These are phyloP conservation scores for Epinephelus coioides DNA, from an alignment of 2,797 vertebrate species.

Conservation along the genomic window DNA sequence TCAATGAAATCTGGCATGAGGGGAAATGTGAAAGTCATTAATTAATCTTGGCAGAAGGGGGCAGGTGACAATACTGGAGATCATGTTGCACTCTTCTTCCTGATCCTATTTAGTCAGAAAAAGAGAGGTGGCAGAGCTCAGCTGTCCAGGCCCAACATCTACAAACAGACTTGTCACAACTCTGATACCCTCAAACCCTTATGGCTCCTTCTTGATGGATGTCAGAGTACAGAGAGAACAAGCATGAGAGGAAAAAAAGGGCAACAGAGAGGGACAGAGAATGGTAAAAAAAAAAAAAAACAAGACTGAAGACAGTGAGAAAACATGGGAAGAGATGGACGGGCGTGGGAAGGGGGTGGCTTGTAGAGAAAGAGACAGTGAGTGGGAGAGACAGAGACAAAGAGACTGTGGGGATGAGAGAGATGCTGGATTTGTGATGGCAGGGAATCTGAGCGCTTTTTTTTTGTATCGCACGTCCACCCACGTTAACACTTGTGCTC, in stretches of 20 bases:
- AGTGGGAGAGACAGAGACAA: conserved; percentile 70
- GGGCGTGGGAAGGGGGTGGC: conserved; percentile 54
- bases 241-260: conserved; percentile 9
- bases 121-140: background rate
- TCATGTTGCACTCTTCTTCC: background rate
- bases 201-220: background rate
- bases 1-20: background rate
- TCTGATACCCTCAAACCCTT: conserved; percentile 9
- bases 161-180: conserved; percentile 23
- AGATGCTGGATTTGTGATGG: conserved; percentile 56
- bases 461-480: conserved; percentile 61
- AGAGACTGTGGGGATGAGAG: conserved; percentile 62
- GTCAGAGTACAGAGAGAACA: conserved; percentile 20
- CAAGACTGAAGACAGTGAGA: conserved; percentile 17
- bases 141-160: conserved; percentile 6
- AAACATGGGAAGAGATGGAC: conserved; percentile 47
- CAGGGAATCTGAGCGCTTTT: conserved; percentile 45
- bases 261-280: background rate
- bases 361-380: conserved; percentile 64
- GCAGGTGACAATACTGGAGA: conserved; percentile 10
- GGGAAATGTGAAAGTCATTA: conserved; percentile 15
- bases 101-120: background rate
- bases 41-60: conserved; percentile 16
- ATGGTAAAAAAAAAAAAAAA: background rate
- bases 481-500: conserved; percentile 61